Evolutionary conservation across 2,888 invertebrate species (phyloP).

Genomic region (Gastracanthus pulcherrimus): DNA sequence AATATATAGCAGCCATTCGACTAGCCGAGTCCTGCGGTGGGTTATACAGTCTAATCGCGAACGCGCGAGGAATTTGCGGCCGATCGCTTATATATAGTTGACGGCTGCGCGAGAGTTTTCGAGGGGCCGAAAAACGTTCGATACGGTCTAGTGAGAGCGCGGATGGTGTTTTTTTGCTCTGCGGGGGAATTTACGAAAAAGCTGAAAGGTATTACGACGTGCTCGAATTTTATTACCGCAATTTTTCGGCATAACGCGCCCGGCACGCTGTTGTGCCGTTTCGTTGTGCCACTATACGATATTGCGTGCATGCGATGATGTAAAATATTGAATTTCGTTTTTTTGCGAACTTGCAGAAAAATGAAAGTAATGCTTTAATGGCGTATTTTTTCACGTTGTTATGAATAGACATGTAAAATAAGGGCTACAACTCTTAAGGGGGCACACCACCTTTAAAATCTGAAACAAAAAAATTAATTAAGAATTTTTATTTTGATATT

Average conservation of each 20-base stretch:
- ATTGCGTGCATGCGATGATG: background rate
- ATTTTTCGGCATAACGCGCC: background rate
- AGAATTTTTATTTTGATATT: too few relatives aligned
- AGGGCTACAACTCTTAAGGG: too few relatives aligned
- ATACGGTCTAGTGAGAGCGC: background rate
- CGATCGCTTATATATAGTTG: background rate
- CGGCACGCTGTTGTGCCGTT: background rate
- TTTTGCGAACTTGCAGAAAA: background rate
- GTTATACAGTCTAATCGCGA: too few relatives aligned
- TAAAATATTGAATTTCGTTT: background rate
- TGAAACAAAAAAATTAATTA: too few relatives aligned
- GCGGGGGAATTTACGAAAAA: too few relatives aligned
- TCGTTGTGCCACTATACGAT: background rate
- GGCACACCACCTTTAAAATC: too few relatives aligned
- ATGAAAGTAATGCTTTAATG: background rate
- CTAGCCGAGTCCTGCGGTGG: too few relatives aligned
- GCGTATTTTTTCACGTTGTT: too few relatives aligned
- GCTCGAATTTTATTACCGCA: constrained; percentile 1
- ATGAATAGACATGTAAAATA: too few relatives aligned
- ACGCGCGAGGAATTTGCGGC: background rate
- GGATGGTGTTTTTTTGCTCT: background rate
- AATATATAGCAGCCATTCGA: too few relatives aligned
- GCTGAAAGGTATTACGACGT: background rate
- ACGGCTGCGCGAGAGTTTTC: too few relatives aligned
- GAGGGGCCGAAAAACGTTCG: too few relatives aligned